Evolutionary conservation across 2,888 invertebrate genomes (phyloP).

Genomic region (Muschampia plurimacula): DNA sequence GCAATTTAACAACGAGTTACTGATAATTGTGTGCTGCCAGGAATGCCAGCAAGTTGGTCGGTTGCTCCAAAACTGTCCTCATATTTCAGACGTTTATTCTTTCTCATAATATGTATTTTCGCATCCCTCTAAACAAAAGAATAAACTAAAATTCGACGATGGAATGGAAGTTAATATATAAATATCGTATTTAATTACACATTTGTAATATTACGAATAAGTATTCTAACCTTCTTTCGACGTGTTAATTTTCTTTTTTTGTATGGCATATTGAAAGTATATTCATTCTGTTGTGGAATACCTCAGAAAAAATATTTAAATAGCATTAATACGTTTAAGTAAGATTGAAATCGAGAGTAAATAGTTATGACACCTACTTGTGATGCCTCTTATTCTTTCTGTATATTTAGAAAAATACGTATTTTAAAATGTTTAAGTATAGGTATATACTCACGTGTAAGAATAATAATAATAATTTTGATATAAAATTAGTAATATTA

Average conservation of each 20-base stretch:
- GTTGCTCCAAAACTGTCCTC: conserved; percentile 32
- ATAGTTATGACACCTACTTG: too few species aligned
- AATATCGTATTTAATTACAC: neutral
- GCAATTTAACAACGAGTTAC: conserved; percentile 15
- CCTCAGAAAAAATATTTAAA: neutral
- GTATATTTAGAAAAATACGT: too few species aligned
- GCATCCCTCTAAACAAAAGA: conserved; percentile 18
- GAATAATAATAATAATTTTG: too few species aligned
- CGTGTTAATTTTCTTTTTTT: conserved; percentile 54
- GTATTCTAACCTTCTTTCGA: conserved; percentile 53
- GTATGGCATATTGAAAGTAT: conserved; percentile 52
- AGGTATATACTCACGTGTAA: too few species aligned
- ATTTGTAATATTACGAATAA: neutral
- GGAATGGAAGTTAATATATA: neutral
- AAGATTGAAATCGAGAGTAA: neutral
- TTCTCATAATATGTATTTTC: conserved; percentile 24
- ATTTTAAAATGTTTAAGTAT: too few species aligned
- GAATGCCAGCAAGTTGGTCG: conserved; percentile 17
- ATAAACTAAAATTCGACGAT: neutral
- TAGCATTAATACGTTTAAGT: neutral
- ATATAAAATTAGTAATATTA: neutral
- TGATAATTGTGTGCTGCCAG: conserved; percentile 22
- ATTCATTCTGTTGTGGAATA: conserved; percentile 1
- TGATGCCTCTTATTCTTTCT: too few species aligned
- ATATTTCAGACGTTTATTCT: conserved; percentile 26